A percentile compares a stretch with the other conserved stretches of the same genome.
Evolutionary conservation across 2,888 invertebrate species (phyloP).

Genomic region (Actias luna): DNA sequence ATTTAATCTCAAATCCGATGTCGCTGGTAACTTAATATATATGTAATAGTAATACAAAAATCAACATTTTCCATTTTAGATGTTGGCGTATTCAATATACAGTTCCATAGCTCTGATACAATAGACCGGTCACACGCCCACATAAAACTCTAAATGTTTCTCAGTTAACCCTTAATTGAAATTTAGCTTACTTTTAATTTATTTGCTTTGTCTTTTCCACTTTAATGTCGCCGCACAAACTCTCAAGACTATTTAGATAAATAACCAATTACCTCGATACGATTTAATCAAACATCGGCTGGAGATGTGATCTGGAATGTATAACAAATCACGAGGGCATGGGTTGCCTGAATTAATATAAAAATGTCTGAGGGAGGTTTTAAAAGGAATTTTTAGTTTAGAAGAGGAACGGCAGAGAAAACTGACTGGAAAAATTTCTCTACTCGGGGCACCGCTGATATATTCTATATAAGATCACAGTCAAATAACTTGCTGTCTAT

Average conservation of each 20-base stretch:
- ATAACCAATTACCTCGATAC: slow-evolving; percentile 73
- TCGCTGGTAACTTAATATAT: not conserved
- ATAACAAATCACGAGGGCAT: slow-evolving; percentile 19
- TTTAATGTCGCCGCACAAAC: slow-evolving; percentile 64
- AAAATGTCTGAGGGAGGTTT: not conserved
- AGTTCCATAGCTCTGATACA: slow-evolving; percentile 27
- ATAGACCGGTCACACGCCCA: slow-evolving; percentile 33
- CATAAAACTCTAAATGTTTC: slow-evolving; percentile 49
- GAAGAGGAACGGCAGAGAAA: no score
- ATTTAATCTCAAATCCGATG: not conserved
- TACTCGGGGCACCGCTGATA: no score
- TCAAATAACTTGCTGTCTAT: no score
- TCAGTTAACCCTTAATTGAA: slow-evolving; percentile 69
- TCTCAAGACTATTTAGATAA: slow-evolving; percentile 65
- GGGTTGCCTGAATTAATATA: not conserved
- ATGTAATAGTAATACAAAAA: not conserved
- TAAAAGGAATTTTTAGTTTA: not conserved
- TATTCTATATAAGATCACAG: no score
- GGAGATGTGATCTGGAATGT: slow-evolving; percentile 49
- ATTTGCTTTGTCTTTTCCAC: slow-evolving; percentile 64
- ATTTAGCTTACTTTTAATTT: slow-evolving; percentile 73
- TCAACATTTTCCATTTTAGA: not conserved
- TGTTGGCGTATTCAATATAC: not conserved
- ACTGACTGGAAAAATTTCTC: no score
- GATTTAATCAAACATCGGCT: slow-evolving; percentile 52